Percentiles rank a stretch among this genome's conserved stretches.
Evolutionary conservation across 2,113 vertebrate species (phyloP).

Genomic region (Onychorhynchus coronatus): DNA sequence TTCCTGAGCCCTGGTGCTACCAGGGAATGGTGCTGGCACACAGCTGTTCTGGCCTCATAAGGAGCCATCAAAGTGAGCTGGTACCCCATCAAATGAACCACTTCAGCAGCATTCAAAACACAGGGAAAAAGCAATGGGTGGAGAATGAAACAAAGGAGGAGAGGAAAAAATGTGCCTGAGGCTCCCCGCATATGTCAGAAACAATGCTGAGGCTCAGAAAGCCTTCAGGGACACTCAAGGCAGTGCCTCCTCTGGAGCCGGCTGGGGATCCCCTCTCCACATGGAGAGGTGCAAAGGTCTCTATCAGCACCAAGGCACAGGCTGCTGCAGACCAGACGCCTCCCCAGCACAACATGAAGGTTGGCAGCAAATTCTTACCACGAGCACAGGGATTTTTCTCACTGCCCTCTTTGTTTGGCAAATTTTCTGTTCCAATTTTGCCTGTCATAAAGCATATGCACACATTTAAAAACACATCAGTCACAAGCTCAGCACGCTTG

Average conservation of each 20-base stretch:
- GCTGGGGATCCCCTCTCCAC: not conserved
- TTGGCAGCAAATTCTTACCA: not conserved
- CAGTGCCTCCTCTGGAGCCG: not conserved
- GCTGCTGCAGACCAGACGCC: not conserved
- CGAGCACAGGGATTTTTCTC: not conserved
- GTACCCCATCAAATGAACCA: not conserved
- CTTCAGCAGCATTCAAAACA: not conserved
- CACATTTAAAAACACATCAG: not conserved
- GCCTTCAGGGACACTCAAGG: accelerated
- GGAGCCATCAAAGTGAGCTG: not conserved
- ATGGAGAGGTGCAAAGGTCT: not conserved
- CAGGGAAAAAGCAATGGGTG: not conserved
- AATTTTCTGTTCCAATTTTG: not conserved
- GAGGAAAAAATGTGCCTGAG: not conserved
- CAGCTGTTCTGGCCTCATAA: not conserved
- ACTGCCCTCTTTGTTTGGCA: not conserved
- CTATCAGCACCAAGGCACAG: not conserved
- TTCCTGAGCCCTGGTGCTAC: not conserved
- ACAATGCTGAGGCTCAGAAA: not conserved
- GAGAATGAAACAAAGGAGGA: not conserved
- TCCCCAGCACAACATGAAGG: accelerated
- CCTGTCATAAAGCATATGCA: not conserved
- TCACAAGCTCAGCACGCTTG: not conserved
- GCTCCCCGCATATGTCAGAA: not conserved
- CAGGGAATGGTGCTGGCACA: not conserved